Evolutionary conservation across 1,140 invertebrate species (phyloP).

Genomic region (Anoplolepis gracilipes): DNA sequence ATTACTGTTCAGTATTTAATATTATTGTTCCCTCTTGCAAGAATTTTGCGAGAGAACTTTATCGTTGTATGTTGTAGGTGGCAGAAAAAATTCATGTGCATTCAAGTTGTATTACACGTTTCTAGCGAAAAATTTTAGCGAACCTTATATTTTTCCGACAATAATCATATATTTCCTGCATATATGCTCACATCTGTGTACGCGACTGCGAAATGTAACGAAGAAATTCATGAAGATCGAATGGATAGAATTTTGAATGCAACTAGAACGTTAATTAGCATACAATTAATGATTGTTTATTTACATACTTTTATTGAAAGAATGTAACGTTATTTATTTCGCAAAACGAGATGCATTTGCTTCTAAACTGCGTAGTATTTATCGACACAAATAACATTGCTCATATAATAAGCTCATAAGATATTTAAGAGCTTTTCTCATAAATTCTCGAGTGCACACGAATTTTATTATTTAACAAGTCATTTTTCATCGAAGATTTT

Average conservation of each 20-base stretch:
- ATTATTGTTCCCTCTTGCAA: slow-evolving; percentile 48
- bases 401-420: neutral
- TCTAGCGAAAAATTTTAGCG: neutral
- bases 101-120: slow-evolving; percentile 12
- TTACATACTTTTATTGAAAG: slow-evolving; percentile 22
- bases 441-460: slow-evolving; percentile 22
- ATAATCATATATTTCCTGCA: slow-evolving; percentile 29
- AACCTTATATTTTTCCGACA: slow-evolving; percentile 37
- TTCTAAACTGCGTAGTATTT: neutral
- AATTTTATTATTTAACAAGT: slow-evolving; percentile 34
- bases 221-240: neutral
- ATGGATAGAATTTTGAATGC: slow-evolving; percentile 4
- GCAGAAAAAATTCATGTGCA: slow-evolving; percentile 48
- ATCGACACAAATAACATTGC: neutral
- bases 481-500: slow-evolving; percentile 20
- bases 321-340: slow-evolving; percentile 12
- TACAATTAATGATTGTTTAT: slow-evolving; percentile 40
- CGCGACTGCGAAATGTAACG: neutral
- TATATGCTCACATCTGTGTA: neutral
- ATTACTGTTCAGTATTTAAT: slow-evolving; percentile 54
- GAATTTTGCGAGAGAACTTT: slow-evolving; percentile 15
- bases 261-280: neutral
- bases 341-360: neutral
- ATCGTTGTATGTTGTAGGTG: slow-evolving; percentile 19
- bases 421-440: neutral